Conservation (phyloP, 2,113 vertebrate species). For the Microcebus jonahi region DNA sequence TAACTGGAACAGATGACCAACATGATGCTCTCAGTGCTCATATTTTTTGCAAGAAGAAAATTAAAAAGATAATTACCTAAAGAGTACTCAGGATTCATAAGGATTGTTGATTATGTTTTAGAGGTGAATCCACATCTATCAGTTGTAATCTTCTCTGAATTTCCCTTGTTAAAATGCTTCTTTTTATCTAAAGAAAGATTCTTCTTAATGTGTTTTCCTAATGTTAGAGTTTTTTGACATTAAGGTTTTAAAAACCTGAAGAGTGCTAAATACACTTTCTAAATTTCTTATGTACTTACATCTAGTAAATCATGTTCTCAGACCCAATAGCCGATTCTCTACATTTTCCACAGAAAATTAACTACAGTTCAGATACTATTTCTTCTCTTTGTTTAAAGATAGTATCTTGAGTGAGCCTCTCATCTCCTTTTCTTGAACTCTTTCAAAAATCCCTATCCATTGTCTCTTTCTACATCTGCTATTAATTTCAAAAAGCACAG, state of each 20-base stretch:
- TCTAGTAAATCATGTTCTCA: background rate
- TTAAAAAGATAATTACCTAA: constrained; percentile 37
- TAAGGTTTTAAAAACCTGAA: background rate
- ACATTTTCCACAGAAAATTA: background rate
- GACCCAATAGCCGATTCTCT: background rate
- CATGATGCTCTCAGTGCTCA: constrained; percentile 44
- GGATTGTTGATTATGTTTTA: constrained; percentile 1
- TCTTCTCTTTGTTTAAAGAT: background rate
- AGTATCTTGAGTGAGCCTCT: background rate
- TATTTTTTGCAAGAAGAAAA: constrained; percentile 53
- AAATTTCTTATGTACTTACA: background rate
- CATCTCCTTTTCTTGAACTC: background rate
- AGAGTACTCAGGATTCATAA: background rate
- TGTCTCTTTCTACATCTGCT: background rate
- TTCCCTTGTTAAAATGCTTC: background rate
- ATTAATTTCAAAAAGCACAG: constrained; percentile 24
- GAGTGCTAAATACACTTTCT: background rate
- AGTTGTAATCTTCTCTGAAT: background rate
- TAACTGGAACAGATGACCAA: constrained; percentile 69
- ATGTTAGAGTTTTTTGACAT: background rate
- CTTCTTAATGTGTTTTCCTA: background rate
- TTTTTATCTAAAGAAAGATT: background rate
- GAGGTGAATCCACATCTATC: background rate
- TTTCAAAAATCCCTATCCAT: background rate
- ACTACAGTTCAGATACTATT: background rate